Conservation (phyloP, 2,888 invertebrate genomes). For the Harpalus rufipes region DNA sequence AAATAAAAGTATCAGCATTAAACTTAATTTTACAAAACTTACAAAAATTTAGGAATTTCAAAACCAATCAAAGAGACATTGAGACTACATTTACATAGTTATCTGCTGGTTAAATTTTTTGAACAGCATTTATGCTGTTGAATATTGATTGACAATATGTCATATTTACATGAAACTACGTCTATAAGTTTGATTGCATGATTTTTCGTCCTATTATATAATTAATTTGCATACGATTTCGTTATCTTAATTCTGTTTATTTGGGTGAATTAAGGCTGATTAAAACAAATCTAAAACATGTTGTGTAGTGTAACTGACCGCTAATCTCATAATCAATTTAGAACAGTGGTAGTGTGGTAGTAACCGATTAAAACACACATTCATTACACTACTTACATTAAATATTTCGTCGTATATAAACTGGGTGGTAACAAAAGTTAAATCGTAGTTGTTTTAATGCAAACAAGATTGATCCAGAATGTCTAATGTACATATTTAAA, state of each 20-base stretch:
- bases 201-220: conserved; percentile 9
- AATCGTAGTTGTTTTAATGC: not conserved
- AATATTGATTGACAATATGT: not conserved
- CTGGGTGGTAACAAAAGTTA: not conserved
- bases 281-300: conserved; percentile 40
- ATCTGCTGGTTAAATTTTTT: not conserved
- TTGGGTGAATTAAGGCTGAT: conserved; percentile 38
- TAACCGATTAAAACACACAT: conserved; percentile 11
- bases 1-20: too few relatives aligned
- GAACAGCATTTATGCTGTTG: not conserved
- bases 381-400: conserved; percentile 22
- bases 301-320: conserved; percentile 39
- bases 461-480: conserved; percentile 6
- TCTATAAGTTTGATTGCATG: not conserved
- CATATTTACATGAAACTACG: not conserved
- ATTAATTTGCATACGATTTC: conserved; percentile 17
- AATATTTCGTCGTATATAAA: not conserved
- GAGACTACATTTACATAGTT: not conserved
- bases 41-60: not conserved
- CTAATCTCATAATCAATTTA: conserved; percentile 49
- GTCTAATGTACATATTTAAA: not conserved
- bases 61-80: not conserved
- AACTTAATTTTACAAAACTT: not conserved
- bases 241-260: conserved; percentile 44
- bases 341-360: conserved; percentile 31